Evolutionary conservation across 2,797 vertebrate genomes (phyloP).

Genomic region (Threskiornis aethiopicus): DNA sequence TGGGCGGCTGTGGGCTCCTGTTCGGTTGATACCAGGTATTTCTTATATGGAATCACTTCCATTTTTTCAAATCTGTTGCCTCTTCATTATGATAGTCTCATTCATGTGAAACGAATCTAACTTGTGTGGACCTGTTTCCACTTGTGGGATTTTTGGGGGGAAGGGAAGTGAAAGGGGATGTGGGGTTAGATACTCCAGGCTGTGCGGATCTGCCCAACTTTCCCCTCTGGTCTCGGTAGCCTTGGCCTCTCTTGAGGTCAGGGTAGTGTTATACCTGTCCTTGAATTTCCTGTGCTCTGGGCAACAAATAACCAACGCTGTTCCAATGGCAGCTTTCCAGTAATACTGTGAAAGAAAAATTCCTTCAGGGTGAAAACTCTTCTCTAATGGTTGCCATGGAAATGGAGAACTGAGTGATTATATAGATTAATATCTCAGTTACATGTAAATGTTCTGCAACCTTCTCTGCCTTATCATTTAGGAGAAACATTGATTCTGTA

Average conservation of each 20-base stretch:
- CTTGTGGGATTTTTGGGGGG: background rate
- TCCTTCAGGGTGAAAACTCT: constrained; percentile 5
- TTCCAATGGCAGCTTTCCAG: background rate
- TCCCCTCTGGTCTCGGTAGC: background rate
- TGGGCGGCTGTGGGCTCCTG: background rate
- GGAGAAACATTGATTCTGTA: background rate
- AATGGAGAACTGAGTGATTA: background rate
- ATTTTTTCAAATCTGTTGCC: background rate
- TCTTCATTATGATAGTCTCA: background rate
- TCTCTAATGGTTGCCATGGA: constrained; percentile 30
- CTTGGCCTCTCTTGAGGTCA: background rate
- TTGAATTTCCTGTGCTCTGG: background rate
- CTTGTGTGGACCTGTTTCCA: background rate
- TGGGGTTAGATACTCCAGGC: background rate
- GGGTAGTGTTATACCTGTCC: background rate
- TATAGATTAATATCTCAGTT: constrained; percentile 16
- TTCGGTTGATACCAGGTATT: rapidly evolving
- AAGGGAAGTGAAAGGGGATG: background rate
- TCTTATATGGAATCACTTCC: background rate
- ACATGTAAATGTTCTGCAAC: background rate
- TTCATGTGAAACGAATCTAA: background rate
- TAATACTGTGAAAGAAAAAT: background rate
- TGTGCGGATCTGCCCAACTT: background rate
- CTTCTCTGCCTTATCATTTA: background rate
- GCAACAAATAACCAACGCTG: background rate